Conservation (phyloP, 2,888 invertebrate genomes). For the Drosophila dives region DNA sequence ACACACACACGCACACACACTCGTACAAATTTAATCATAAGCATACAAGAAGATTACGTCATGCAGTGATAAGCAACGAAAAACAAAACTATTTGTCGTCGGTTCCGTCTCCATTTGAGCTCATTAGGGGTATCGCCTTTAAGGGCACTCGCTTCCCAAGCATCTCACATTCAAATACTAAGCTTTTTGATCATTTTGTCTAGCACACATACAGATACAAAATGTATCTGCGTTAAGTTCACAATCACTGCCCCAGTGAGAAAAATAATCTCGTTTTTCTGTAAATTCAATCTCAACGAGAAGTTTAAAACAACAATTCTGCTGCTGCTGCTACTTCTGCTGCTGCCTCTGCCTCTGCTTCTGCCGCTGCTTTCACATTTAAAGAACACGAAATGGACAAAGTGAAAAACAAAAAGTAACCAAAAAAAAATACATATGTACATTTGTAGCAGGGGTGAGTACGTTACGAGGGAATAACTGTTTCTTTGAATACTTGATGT, state of each 20-base stretch:
- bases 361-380: background rate
- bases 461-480: conserved; percentile 40
- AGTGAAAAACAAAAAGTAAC: background rate
- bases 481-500: conserved; percentile 65
- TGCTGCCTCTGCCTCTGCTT: conserved; percentile 1
- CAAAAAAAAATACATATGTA: conserved; percentile 50
- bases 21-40: conserved; percentile 72
- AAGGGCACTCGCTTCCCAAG: background rate
- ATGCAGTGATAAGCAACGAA: conserved; percentile 59
- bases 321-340: conserved; percentile 1
- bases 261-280: conserved; percentile 8
- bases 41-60: conserved; percentile 73
- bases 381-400: conserved; percentile 7
- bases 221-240: conserved; percentile 26
- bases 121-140: conserved; percentile 51
- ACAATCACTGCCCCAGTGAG: background rate
- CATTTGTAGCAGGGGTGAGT: background rate
- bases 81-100: conserved; percentile 77
- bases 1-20: conserved; percentile 23
- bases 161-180: background rate
- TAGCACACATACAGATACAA: conserved; percentile 14
- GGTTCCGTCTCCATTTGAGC: conserved; percentile 43
- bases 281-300: conserved; percentile 64
- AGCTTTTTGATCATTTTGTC: conserved; percentile 10
- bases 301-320: conserved; percentile 70